Conservation (phyloP, 2,797 vertebrate species). For the Tragelaphus oryx region DNA sequence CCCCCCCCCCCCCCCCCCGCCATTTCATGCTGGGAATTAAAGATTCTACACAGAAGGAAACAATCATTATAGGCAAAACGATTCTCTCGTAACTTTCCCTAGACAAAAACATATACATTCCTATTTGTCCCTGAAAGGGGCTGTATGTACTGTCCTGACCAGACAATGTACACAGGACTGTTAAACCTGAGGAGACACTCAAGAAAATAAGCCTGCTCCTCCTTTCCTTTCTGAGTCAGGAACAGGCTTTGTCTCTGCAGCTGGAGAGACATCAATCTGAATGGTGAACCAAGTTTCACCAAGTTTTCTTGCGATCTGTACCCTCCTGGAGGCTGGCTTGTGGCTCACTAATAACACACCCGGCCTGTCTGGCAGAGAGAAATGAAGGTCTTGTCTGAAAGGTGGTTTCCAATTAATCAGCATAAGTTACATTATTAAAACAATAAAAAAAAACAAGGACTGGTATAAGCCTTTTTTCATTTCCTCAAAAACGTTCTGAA, state of each 20-base stretch:
- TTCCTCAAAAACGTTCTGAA: not conserved
- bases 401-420: not conserved
- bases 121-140: too few relatives aligned
- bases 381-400: not conserved
- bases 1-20: too few relatives aligned
- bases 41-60: not conserved
- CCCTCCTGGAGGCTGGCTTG: not conserved
- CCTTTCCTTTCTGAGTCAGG: not conserved
- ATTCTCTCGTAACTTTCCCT: not conserved
- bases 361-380: not conserved
- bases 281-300: not conserved
- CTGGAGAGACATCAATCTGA: not conserved
- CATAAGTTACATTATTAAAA: not conserved
- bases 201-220: not conserved
- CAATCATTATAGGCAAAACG: not conserved
- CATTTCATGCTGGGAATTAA: not conserved
- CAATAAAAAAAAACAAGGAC: not conserved
- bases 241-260: not conserved
- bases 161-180: not conserved
- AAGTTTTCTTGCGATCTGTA: not conserved
- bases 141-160: not conserved
- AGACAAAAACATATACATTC: not conserved
- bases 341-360: not conserved
- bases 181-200: not conserved
- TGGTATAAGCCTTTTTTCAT: not conserved